These are phyloP conservation scores for Tenthredo notha DNA, from an alignment of 2,888 invertebrate genomes.

Conservation along the genomic window DNA sequence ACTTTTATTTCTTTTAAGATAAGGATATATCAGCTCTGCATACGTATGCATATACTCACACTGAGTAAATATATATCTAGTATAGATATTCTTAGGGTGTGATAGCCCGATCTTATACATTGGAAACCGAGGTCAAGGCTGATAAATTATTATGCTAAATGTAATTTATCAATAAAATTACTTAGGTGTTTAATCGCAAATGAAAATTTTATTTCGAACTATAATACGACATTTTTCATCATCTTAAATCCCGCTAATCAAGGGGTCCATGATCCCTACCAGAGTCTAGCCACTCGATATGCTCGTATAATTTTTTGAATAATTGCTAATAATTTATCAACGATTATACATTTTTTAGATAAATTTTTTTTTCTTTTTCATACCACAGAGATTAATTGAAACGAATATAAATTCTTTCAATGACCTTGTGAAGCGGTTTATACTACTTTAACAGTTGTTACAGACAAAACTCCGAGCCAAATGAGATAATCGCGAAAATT, in stretches of 20 bases:
- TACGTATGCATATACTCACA: not conserved
- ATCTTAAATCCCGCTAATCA: not conserved
- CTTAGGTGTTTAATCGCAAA: not conserved
- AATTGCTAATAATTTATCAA: not conserved
- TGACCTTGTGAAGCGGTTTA: not conserved
- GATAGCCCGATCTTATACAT: not conserved
- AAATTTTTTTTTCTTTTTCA: not conserved
- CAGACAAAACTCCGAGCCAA: not conserved
- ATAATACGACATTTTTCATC: not conserved
- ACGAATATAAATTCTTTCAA: not conserved
- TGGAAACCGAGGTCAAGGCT: slow-evolving; percentile 26
- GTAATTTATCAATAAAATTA: not conserved
- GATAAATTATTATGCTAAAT: not conserved
- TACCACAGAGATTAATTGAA: not conserved
- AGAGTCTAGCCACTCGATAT: not conserved
- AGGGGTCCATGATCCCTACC: not conserved
- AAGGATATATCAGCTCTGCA: not conserved
- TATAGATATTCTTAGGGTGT: not conserved
- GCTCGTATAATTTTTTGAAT: not conserved
- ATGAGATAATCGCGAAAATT: not conserved
- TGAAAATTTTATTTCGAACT: not conserved
- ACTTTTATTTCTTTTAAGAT: not conserved
- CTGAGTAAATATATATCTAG: not conserved
- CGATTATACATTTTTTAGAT: not conserved
- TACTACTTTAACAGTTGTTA: not conserved